A percentile compares a stretch with the other conserved stretches of the same genome.
Conservation (phyloP, 2,797 vertebrate genomes). For the Apogon hyalosoma region DNA sequence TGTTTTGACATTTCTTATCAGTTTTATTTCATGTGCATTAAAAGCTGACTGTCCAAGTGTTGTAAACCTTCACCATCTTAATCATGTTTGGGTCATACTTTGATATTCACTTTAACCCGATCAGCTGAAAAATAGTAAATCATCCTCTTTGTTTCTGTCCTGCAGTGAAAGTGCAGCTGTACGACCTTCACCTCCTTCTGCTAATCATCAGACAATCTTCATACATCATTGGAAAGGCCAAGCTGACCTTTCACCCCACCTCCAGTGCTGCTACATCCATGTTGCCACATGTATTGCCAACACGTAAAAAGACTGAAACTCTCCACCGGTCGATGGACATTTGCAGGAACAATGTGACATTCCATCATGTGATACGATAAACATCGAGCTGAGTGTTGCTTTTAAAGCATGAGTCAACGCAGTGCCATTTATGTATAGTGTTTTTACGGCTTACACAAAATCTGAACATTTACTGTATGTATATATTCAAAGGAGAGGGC, state of each 20-base stretch:
- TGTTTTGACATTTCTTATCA: too few species aligned
- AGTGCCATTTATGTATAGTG: slow-evolving; percentile 64
- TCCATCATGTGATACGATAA: slow-evolving; percentile 49
- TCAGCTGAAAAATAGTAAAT: neutral
- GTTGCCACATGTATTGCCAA: slow-evolving; percentile 75
- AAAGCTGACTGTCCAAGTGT: too few species aligned
- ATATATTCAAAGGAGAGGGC: slow-evolving; percentile 29
- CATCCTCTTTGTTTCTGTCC: neutral
- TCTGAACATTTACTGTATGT: slow-evolving; percentile 40
- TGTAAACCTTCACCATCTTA: too few species aligned
- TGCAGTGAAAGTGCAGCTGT: slow-evolving; percentile 73
- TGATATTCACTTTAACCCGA: neutral
- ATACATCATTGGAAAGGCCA: slow-evolving; percentile 62
- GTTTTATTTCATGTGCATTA: too few species aligned
- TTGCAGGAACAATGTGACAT: slow-evolving; percentile 52
- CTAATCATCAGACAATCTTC: slow-evolving; percentile 78
- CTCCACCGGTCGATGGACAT: slow-evolving; percentile 44
- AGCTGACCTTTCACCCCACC: slow-evolving; percentile 44
- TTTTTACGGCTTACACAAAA: slow-evolving; percentile 60
- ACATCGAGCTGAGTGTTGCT: slow-evolving; percentile 53
- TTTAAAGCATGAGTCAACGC: slow-evolving; percentile 66
- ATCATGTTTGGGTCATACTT: neutral
- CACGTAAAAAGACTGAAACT: slow-evolving; percentile 42
- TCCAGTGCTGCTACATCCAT: slow-evolving; percentile 71
- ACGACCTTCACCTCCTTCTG: slow-evolving; percentile 62